A percentile compares a stretch with the other conserved stretches of the same genome.
These are phyloP conservation scores for Hirundichthys speculiger DNA, from an alignment of 2,113 vertebrate species.

Conservation along the genomic window DNA sequence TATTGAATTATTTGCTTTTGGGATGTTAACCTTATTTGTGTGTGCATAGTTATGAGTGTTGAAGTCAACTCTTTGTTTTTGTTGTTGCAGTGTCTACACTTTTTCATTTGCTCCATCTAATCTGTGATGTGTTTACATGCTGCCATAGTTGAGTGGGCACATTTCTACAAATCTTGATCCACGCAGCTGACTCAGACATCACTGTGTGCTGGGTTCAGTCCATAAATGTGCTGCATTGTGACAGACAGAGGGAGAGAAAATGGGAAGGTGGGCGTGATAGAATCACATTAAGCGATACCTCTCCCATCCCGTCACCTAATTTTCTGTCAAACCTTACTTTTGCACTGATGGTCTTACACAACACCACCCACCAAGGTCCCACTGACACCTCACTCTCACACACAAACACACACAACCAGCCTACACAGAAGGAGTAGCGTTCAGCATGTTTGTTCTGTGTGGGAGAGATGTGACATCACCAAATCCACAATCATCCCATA, in stretches of 20 bases:
- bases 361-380: slow-evolving; percentile 64
- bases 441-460: slow-evolving; percentile 62
- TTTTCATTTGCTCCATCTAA: no score
- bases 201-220: slow-evolving; percentile 13
- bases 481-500: slow-evolving; percentile 40
- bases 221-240: slow-evolving; percentile 10
- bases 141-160: slow-evolving; percentile 1
- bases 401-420: slow-evolving; percentile 34
- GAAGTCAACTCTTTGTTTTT: no score
- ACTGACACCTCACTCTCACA: slow-evolving; percentile 54
- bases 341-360: slow-evolving; percentile 62
- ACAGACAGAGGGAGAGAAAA: slow-evolving; percentile 18
- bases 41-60: no score
- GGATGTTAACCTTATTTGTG: no score
- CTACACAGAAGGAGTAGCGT: slow-evolving; percentile 52
- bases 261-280: slow-evolving; percentile 3
- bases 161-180: slow-evolving; percentile 30
- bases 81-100: no score
- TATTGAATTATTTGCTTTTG: no score
- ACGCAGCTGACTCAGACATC: slow-evolving; percentile 41
- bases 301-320: slow-evolving; percentile 19
- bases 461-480: slow-evolving; percentile 63
- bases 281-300: slow-evolving; percentile 12
- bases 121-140: slow-evolving; percentile 27
- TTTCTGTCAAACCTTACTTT: slow-evolving; percentile 45